phyloP scores from a whole-genome alignment of 2,113 vertebrate genomes.

The Microcebus ravelobensis region DNA sequence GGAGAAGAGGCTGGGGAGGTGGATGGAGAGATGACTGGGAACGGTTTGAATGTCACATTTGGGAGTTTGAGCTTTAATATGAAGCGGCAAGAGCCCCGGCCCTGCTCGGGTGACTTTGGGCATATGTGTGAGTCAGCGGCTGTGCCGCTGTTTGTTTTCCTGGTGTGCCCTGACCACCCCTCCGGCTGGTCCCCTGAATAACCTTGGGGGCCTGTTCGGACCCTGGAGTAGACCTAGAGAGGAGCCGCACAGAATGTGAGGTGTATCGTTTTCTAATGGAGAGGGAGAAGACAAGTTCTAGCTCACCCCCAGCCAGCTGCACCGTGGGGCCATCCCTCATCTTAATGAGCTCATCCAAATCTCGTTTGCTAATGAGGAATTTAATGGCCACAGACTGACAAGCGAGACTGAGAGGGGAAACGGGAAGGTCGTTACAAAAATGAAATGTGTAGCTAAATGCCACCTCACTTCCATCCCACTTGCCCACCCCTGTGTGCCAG shows the following conservation, averaged over 20 bases:
- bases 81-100: background rate
- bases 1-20: background rate
- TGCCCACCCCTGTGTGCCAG: background rate
- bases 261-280: slow-evolving; percentile 21
- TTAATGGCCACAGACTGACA: slow-evolving; percentile 74
- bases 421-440: slow-evolving; percentile 59
- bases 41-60: background rate
- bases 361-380: slow-evolving; percentile 71
- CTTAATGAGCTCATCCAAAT: slow-evolving; percentile 66
- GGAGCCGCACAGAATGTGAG: background rate
- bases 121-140: accelerated
- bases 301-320: background rate
- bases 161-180: background rate
- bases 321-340: slow-evolving; percentile 54
- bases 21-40: background rate
- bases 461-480: background rate
- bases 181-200: background rate
- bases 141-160: background rate
- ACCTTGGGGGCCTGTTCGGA: too few species aligned
- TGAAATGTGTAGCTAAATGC: background rate
- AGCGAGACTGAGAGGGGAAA: slow-evolving; percentile 54
- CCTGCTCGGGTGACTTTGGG: background rate
- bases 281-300: background rate
- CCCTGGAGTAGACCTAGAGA: background rate
- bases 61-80: background rate